A percentile compares a stretch with the other conserved stretches of the same genome.
phyloP scores from a whole-genome alignment of 2,797 vertebrate species.

The Rhinogobio ventralis region DNA sequence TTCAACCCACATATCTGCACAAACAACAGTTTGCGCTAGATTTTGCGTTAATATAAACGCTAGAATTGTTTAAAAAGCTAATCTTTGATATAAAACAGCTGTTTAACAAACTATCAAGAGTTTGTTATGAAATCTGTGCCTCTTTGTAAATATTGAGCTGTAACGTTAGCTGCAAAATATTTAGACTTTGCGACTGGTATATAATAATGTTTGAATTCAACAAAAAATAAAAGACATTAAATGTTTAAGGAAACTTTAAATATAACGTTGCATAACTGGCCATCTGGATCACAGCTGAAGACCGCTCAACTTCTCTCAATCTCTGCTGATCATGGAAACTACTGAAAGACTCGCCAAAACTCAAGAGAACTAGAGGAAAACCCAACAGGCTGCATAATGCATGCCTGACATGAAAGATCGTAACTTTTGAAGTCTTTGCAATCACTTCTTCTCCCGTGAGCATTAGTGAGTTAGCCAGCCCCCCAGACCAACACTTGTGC shows the following conservation, averaged over 20 bases:
- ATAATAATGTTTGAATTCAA: not conserved
- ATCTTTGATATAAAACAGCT: not conserved
- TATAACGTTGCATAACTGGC: conserved; percentile 13
- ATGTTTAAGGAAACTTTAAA: not conserved
- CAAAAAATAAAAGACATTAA: not conserved
- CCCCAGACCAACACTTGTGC: conserved; percentile 9
- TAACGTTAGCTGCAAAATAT: not conserved
- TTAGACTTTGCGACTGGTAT: not conserved
- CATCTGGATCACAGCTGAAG: conserved; percentile 41
- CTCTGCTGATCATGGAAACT: not conserved
- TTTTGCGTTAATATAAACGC: not conserved
- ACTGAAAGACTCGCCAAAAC: not conserved
- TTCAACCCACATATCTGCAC: not conserved
- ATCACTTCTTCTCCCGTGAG: not conserved
- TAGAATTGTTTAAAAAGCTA: not conserved
- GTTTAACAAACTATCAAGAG: conserved; percentile 4
- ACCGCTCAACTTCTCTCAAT: conserved; percentile 16
- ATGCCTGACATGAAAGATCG: not conserved
- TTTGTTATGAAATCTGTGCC: not conserved
- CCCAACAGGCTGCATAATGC: not conserved
- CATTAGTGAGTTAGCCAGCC: conserved; percentile 3
- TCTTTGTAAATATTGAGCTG: not conserved
- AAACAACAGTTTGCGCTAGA: not conserved
- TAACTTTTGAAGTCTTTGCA: conserved; percentile 2
- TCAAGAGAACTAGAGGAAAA: not conserved